A percentile compares a stretch with the other conserved stretches of the same genome.
These are phyloP conservation scores for Pomatorhinus ruficollis DNA, from an alignment of 2,113 vertebrate species.

Conservation along the genomic window DNA sequence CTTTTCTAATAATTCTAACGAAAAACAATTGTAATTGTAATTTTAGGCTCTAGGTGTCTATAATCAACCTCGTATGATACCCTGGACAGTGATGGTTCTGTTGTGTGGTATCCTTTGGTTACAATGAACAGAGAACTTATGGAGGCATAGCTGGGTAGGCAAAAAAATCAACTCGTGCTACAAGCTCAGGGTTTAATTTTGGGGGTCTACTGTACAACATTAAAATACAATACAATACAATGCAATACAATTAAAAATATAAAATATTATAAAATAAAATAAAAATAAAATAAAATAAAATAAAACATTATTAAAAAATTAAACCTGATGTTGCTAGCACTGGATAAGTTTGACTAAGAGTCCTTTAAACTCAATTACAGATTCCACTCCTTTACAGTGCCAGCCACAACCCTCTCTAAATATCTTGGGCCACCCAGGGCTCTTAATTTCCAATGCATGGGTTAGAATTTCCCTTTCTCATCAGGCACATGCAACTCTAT, in stretches of 20 bases:
- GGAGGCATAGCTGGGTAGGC: accelerated
- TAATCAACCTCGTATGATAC: neutral
- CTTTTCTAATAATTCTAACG: neutral
- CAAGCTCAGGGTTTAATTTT: neutral
- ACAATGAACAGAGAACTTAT: neutral
- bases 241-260: neutral
- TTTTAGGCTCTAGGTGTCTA: neutral
- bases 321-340: neutral
- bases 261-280: neutral
- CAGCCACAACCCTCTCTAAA: neutral
- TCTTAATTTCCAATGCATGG: neutral
- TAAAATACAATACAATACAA: neutral
- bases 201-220: accelerated
- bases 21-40: neutral
- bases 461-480: neutral
- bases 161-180: neutral
- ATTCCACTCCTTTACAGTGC: neutral
- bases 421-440: neutral
- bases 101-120: neutral
- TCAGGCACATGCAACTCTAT: neutral
- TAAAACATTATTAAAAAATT: neutral
- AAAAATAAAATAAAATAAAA: neutral
- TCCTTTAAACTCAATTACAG: neutral
- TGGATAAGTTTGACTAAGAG: neutral
- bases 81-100: neutral